phyloP scores from a whole-genome alignment of 2,888 invertebrate genomes.

The Rugalucina vietnamica region DNA sequence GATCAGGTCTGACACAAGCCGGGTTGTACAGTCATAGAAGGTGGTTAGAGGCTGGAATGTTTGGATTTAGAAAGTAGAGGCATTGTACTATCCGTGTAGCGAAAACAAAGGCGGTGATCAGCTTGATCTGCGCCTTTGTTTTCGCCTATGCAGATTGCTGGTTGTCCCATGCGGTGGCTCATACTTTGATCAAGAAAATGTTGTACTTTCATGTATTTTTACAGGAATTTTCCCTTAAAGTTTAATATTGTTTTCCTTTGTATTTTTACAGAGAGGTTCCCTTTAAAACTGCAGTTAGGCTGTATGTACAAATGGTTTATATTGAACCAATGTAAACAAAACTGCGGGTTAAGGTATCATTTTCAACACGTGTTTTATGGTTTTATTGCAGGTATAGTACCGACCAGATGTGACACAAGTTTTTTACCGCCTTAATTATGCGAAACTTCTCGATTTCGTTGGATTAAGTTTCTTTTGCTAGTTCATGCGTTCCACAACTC shows the following conservation, averaged over 20 bases:
- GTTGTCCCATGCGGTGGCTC: too few relatives aligned
- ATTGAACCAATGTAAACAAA: slow-evolving; percentile 11
- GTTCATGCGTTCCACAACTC: slow-evolving; percentile 28
- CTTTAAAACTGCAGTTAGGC: neutral
- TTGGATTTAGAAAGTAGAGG: too few relatives aligned
- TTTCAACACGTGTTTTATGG: slow-evolving; percentile 14
- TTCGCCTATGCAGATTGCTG: too few relatives aligned
- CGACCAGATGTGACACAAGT: neutral
- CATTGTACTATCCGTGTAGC: too few relatives aligned
- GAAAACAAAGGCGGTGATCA: too few relatives aligned
- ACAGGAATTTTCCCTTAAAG: neutral
- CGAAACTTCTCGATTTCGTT: neutral
- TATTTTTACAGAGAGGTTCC: neutral
- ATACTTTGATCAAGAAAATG: too few relatives aligned
- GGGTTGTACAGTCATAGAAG: too few relatives aligned
- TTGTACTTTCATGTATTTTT: too few relatives aligned
- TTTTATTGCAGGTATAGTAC: slow-evolving; percentile 1
- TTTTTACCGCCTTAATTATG: neutral
- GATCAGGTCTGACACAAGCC: too few relatives aligned
- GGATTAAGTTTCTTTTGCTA: slow-evolving; percentile 5
- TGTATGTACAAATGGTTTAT: neutral
- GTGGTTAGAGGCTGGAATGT: too few relatives aligned
- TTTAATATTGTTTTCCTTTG: neutral
- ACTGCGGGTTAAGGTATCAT: neutral
- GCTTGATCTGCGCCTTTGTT: too few relatives aligned